A percentile compares a stretch with the other conserved stretches of the same genome.
phyloP scores from a whole-genome alignment of 2,113 vertebrate species.

The Mesoclemmys tuberculata region DNA sequence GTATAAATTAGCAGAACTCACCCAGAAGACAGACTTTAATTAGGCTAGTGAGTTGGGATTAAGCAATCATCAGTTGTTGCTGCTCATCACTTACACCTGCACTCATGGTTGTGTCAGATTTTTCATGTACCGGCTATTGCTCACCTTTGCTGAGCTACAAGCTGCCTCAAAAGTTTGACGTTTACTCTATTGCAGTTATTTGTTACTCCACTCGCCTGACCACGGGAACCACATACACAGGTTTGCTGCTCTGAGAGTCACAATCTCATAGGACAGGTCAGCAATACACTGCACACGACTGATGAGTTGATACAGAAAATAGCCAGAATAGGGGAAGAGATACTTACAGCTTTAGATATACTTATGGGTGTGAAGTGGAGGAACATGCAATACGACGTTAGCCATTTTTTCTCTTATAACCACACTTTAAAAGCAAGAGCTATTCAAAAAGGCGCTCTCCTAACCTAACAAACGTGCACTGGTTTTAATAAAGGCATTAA shows the following conservation, averaged over 20 bases:
- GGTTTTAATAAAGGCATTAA: neutral
- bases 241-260: neutral
- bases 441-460: neutral
- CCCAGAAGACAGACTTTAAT: neutral
- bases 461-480: neutral
- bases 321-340: neutral
- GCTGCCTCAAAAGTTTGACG: neutral
- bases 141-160: neutral
- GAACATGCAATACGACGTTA: neutral
- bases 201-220: neutral
- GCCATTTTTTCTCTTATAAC: neutral
- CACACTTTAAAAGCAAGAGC: neutral
- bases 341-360: neutral
- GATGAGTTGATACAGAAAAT: neutral
- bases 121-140: neutral
- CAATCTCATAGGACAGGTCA: neutral
- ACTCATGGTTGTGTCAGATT: neutral
- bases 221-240: neutral
- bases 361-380: neutral
- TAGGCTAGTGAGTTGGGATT: neutral
- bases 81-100: neutral
- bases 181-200: neutral
- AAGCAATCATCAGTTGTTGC: neutral
- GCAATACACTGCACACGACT: neutral
- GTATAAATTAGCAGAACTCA: neutral